Percentiles rank a stretch among this genome's conserved stretches.
These are phyloP conservation scores for Popillia japonica DNA, from an alignment of 1,140 invertebrate species.

Conservation along the genomic window DNA sequence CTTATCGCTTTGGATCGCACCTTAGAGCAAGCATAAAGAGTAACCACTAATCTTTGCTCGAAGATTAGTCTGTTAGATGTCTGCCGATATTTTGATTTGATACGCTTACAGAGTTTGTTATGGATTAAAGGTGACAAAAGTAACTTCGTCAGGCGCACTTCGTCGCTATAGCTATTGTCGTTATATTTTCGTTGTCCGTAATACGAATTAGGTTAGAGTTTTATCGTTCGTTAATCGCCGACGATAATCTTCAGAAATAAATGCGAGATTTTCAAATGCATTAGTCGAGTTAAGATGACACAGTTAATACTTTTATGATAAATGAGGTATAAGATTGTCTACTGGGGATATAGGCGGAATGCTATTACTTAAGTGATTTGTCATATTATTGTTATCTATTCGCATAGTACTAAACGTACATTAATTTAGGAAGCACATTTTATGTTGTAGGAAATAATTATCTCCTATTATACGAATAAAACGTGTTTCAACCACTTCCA, in stretches of 20 bases:
- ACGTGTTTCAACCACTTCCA: no score
- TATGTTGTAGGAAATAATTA: no score
- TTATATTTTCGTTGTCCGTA: neutral
- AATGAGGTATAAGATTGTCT: neutral
- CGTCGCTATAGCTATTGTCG: neutral
- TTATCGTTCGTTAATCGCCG: neutral
- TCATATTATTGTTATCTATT: neutral
- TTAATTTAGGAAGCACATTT: no score
- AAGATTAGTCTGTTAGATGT: conserved; percentile 7
- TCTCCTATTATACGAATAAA: no score
- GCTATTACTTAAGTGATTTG: neutral
- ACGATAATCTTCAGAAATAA: neutral
- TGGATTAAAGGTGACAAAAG: neutral
- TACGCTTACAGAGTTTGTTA: neutral
- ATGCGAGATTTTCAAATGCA: neutral
- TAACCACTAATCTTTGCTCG: neutral
- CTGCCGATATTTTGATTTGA: conserved; percentile 15
- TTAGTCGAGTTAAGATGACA: neutral
- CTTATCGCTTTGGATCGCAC: neutral
- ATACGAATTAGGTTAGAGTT: neutral
- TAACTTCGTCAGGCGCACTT: neutral
- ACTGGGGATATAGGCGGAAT: neutral
- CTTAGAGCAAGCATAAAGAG: neutral
- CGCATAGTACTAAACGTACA: no score
- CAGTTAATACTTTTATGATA: neutral